These are phyloP conservation scores for Calidris pygmaea DNA, from an alignment of 2,113 vertebrate species.

Conservation along the genomic window DNA sequence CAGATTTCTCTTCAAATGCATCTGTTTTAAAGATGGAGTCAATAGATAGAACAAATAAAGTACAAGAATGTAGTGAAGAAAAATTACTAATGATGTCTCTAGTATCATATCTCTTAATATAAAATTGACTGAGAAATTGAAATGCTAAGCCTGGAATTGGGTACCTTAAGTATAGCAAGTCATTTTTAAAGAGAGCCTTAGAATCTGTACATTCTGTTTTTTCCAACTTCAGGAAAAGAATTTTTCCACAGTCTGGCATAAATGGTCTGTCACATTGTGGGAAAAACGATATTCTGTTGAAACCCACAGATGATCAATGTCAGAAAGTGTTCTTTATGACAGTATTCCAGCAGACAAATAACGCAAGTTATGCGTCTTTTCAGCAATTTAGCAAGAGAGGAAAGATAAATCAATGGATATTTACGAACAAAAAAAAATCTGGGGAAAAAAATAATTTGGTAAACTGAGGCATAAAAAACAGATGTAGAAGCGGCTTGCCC, in stretches of 20 bases:
- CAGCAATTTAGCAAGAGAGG: not conserved
- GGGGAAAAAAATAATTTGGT: not conserved
- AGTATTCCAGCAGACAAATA: not conserved
- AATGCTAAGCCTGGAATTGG: not conserved
- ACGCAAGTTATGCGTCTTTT: not conserved
- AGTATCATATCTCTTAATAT: not conserved
- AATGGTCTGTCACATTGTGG: not conserved
- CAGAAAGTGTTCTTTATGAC: not conserved
- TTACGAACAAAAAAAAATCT: not conserved
- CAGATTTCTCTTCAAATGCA: not conserved
- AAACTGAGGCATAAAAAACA: not conserved
- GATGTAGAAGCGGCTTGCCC: not conserved
- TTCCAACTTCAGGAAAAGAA: conserved; percentile 1
- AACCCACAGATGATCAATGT: not conserved
- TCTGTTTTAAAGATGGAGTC: not conserved
- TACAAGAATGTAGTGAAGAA: not conserved
- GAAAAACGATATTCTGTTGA: not conserved
- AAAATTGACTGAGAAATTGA: not conserved
- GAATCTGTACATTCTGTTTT: not conserved
- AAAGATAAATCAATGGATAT: not conserved
- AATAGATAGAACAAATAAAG: not conserved
- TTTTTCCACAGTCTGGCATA: not conserved
- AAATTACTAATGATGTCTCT: not conserved
- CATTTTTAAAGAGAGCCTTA: not conserved
- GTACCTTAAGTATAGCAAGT: not conserved